Conservation (phyloP, 2,113 vertebrate species). For the Elephas maximus region DNA sequence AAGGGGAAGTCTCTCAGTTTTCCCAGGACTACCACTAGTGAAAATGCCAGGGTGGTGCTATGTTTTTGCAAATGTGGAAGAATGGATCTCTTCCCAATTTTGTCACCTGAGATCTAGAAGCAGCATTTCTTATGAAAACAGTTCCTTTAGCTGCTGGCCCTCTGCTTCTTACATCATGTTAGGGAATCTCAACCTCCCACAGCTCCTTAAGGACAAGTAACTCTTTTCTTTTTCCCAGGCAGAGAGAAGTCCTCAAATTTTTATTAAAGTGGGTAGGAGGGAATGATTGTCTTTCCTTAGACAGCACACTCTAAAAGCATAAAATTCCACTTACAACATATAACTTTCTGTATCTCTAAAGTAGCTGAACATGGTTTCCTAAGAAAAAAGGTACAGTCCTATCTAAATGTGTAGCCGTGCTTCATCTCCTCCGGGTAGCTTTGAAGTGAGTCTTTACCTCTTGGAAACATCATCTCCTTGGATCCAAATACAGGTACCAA, state of each 20-base stretch:
- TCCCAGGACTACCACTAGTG: not conserved
- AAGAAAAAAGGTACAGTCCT: not conserved
- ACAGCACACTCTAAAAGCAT: not conserved
- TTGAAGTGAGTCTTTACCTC: not conserved
- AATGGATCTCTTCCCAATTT: not conserved
- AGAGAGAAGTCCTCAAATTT: not conserved
- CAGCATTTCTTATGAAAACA: not conserved
- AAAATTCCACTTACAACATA: not conserved
- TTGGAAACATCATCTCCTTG: not conserved
- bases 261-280: not conserved
- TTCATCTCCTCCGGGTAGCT: not conserved
- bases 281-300: not conserved
- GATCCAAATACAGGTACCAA: not conserved
- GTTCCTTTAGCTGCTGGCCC: not conserved
- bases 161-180: not conserved
- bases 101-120: not conserved
- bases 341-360: not conserved
- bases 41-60: not conserved
- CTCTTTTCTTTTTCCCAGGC: not conserved
- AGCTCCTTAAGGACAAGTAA: not conserved
- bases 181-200: not conserved
- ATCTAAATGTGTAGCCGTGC: not conserved
- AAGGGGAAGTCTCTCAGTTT: not conserved
- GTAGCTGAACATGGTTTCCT: not conserved
- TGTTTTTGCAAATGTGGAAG: not conserved